These are phyloP conservation scores for Rhabdomys pumilio DNA, from an alignment of 2,797 vertebrate genomes.

Conservation along the genomic window DNA sequence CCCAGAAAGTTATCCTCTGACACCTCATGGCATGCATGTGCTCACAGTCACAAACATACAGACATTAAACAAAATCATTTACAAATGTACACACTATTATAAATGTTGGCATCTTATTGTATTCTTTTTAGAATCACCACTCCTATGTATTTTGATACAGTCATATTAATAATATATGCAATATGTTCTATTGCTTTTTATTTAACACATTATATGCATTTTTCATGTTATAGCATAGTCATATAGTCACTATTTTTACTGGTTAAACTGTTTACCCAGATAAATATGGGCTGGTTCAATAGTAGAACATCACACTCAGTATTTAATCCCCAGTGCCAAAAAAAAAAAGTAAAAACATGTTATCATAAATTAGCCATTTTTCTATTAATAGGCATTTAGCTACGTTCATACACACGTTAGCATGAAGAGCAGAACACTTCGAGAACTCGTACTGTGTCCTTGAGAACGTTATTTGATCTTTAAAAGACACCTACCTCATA, in stretches of 20 bases:
- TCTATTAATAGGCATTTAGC: constrained; percentile 45
- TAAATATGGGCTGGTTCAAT: background rate
- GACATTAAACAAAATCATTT: background rate
- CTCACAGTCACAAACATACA: background rate
- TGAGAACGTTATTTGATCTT: constrained; percentile 65
- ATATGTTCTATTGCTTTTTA: background rate
- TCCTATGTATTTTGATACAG: background rate
- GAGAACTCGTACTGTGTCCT: background rate
- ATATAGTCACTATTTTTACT: constrained; percentile 63
- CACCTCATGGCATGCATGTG: background rate
- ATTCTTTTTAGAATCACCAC: background rate
- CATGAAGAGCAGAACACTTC: background rate
- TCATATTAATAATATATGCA: constrained; percentile 25
- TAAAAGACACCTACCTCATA: constrained; percentile 46
- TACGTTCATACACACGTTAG: background rate
- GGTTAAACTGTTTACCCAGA: constrained; percentile 51
- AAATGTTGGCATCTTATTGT: background rate
- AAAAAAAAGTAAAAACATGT: background rate
- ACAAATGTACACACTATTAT: background rate
- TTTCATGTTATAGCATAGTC: constrained; percentile 49
- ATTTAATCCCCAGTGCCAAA: background rate
- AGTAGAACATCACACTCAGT: background rate
- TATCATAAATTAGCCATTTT: constrained; percentile 34
- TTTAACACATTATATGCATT: constrained; percentile 25
- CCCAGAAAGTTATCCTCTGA: background rate